Evolutionary conservation across 2,797 vertebrate species (phyloP).

Genomic region (Halcyon chelicuti): DNA sequence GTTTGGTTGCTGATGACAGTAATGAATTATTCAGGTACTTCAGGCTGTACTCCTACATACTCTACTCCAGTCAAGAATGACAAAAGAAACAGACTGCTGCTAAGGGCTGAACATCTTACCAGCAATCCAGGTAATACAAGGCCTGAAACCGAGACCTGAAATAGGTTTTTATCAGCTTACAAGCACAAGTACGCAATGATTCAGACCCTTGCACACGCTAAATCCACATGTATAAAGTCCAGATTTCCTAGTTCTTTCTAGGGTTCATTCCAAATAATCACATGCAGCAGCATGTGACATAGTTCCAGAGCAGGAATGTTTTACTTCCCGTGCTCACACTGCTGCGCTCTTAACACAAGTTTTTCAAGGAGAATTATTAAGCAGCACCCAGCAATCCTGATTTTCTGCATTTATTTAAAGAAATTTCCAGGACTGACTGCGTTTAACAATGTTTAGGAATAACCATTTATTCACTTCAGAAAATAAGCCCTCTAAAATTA

Average conservation of each 20-base stretch:
- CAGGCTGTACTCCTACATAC: rapidly evolving
- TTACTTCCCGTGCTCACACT: not conserved
- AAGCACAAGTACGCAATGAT: not conserved
- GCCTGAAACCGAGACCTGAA: not conserved
- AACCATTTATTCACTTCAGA: not conserved
- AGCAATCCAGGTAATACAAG: not conserved
- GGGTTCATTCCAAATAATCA: not conserved
- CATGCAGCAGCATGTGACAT: not conserved
- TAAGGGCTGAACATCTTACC: not conserved
- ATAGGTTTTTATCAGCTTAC: not conserved
- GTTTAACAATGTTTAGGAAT: not conserved
- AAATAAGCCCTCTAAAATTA: not conserved
- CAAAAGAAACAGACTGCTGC: not conserved
- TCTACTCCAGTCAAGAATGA: not conserved
- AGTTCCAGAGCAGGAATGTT: not conserved
- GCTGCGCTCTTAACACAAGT: not conserved
- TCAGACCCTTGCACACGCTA: not conserved
- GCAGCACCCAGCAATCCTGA: not conserved
- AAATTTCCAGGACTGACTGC: not conserved
- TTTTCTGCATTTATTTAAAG: not conserved
- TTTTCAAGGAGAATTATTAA: not conserved
- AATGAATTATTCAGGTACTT: not conserved
- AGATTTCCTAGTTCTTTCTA: not conserved
- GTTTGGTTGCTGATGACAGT: not conserved
- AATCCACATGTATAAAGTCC: rapidly evolving